Percentiles rank a stretch among this genome's conserved stretches.
Evolutionary conservation across 1,140 invertebrate genomes (phyloP).

Genomic region (Drosophila setifemur): DNA sequence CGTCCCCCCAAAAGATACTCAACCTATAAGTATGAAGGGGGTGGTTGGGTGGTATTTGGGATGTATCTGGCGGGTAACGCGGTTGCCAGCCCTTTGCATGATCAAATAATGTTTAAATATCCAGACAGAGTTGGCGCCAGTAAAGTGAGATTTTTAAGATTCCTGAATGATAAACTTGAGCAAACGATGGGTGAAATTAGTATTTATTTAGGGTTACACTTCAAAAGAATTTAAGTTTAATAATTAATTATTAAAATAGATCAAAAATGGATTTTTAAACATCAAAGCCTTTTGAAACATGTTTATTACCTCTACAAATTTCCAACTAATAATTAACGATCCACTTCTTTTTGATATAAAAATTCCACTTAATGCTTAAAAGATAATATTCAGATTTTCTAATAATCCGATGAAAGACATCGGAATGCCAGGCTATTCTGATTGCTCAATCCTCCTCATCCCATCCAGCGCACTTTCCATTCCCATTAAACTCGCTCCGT

Average conservation of each 20-base stretch:
- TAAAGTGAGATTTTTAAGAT: background rate
- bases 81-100: constrained; percentile 39
- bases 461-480: constrained; percentile 4
- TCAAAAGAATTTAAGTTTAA: no score
- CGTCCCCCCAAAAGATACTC: background rate
- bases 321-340: no score
- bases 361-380: no score
- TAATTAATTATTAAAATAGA: no score
- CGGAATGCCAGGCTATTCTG: background rate
- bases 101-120: constrained; percentile 24
- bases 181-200: background rate
- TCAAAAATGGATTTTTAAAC: no score
- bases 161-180: background rate
- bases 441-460: constrained; percentile 13
- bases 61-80: constrained; percentile 41
- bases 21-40: background rate
- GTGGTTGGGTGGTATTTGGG: background rate
- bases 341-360: no score
- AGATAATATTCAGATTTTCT: background rate
- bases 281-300: no score
- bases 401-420: background rate
- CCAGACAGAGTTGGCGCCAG: constrained; percentile 21
- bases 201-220: no score
- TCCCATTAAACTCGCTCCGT: constrained; percentile 19
- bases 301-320: no score